phyloP scores from a whole-genome alignment of 2,888 invertebrate species.

The Seira musarum region DNA sequence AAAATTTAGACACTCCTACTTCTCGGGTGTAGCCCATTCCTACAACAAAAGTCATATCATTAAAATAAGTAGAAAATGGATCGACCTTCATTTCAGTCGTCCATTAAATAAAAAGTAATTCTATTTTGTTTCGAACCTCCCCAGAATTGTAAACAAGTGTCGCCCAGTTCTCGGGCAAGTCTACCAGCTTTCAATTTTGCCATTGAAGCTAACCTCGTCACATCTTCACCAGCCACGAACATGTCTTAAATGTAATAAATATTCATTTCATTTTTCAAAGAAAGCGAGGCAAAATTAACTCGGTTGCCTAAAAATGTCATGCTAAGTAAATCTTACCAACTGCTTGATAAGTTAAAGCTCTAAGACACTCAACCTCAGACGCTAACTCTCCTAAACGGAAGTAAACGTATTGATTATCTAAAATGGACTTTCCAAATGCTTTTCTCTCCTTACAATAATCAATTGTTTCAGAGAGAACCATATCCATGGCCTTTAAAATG shows the following conservation, averaged over 20 bases:
- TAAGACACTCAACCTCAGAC: conserved; percentile 75
- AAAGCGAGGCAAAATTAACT: not conserved
- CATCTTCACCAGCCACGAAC: conserved; percentile 71
- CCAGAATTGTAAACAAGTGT: conserved; percentile 76
- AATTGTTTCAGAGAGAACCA: conserved; percentile 71
- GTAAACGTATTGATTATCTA: conserved; percentile 74
- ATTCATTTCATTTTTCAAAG: not conserved
- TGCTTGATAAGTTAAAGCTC: conserved; percentile 74
- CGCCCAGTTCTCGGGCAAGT: conserved; percentile 73
- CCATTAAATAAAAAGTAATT: not conserved
- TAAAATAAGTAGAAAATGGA: not conserved
- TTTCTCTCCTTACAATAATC: conserved; percentile 74
- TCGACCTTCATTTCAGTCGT: not conserved
- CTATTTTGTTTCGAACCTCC: conserved; percentile 72
- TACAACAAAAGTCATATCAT: conserved; percentile 6
- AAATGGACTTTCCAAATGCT: conserved; percentile 74
- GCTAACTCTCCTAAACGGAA: conserved; percentile 75
- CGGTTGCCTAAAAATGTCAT: not conserved
- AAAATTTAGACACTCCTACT: conserved; percentile 71
- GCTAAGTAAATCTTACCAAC: conserved; percentile 71
- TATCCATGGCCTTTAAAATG: conserved; percentile 60
- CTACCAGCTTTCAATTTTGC: conserved; percentile 75
- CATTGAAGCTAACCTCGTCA: conserved; percentile 76
- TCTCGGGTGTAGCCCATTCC: conserved; percentile 76
- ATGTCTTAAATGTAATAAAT: conserved; percentile 60